These are phyloP conservation scores for Numenius arquata DNA, from an alignment of 2,113 vertebrate species.

Conservation along the genomic window DNA sequence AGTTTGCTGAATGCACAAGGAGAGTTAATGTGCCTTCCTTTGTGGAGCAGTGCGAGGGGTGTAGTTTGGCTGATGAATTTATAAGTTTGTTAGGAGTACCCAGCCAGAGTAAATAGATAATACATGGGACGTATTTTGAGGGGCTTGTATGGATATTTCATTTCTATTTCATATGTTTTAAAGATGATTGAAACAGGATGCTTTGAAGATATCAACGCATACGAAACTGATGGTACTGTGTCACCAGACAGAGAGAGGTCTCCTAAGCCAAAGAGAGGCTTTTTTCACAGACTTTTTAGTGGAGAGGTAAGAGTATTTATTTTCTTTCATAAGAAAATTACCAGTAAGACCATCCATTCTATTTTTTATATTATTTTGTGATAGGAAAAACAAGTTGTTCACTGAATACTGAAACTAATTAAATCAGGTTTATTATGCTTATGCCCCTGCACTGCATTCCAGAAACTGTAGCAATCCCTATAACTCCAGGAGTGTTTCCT, in stretches of 20 bases:
- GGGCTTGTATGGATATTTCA: not conserved
- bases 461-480: not conserved
- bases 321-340: not conserved
- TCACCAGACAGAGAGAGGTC: constrained; percentile 74
- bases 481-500: not conserved
- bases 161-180: not conserved
- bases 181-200: constrained; percentile 95
- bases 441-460: not conserved
- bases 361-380: not conserved
- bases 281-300: constrained; percentile 86
- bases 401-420: not conserved
- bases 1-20: not conserved
- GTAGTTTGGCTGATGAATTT: not conserved
- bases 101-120: not conserved
- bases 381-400: not conserved
- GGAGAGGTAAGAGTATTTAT: constrained; percentile 79
- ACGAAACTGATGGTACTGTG: constrained; percentile 74
- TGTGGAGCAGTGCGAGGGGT: not conserved
- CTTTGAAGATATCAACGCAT: constrained; percentile 89
- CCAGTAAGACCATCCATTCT: not conserved
- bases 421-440: not conserved
- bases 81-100: not conserved
- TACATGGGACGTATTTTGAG: not conserved
- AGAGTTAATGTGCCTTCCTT: not conserved
- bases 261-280: constrained; percentile 81